Evolutionary conservation across 2,888 invertebrate species (phyloP).

Genomic region (Rhogogaster chlorosoma): DNA sequence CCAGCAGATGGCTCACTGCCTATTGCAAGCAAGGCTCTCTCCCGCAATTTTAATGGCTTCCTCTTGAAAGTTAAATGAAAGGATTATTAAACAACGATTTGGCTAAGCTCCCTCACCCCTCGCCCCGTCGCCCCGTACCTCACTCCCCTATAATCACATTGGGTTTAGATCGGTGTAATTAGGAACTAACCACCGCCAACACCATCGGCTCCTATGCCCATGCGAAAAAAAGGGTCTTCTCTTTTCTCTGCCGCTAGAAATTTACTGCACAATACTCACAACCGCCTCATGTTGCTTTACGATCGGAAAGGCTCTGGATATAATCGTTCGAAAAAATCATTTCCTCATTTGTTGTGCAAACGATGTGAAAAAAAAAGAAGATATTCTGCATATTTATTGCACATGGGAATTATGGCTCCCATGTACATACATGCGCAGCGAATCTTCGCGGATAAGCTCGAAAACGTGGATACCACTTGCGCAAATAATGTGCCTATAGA

Average conservation of each 20-base stretch:
- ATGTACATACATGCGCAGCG: neutral
- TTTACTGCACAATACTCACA: neutral
- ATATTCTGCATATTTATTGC: too few relatives aligned
- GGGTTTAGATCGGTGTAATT: constrained; percentile 2
- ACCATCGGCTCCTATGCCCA: neutral
- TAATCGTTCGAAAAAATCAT: too few relatives aligned
- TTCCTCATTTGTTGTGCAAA: too few relatives aligned
- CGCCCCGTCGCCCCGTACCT: neutral
- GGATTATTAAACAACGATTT: constrained; percentile 51
- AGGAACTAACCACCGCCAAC: neutral
- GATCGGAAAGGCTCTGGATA: too few relatives aligned
- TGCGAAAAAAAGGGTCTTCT: neutral
- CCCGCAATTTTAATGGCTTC: constrained; percentile 57
- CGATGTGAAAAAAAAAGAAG: too few relatives aligned
- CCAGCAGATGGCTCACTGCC: constrained; percentile 67
- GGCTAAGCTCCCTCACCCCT: constrained; percentile 29
- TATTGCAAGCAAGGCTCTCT: neutral
- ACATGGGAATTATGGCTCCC: neutral
- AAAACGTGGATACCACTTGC: neutral
- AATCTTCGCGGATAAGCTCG: neutral
- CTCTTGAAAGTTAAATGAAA: constrained; percentile 52
- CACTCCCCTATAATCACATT: neutral
- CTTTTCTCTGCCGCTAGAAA: neutral
- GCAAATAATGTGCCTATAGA: neutral
- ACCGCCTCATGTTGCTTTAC: too few relatives aligned